Evolutionary conservation across 37 sponge, comb jelly and placozoan genomes (phyloP), one percentile per base, ranked within the genome.

Genomic region (Bolinopsis microptera): DNA sequence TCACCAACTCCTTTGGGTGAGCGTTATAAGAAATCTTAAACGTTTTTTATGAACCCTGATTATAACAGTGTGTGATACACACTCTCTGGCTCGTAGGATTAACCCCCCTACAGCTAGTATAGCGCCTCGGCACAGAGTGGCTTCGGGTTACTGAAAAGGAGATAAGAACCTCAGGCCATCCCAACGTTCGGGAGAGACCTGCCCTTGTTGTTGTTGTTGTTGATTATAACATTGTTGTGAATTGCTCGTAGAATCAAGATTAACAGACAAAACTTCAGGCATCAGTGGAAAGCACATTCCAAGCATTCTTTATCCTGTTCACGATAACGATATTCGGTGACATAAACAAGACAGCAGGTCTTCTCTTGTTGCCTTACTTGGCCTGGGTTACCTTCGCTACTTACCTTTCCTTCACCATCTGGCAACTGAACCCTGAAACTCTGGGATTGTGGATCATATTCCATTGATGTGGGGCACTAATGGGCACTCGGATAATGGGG

Each of bases 1-100:
- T 38, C 82, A 93, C 28, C 32, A 76, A 68, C 76, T 94, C 23
- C 82, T 28, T 38, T 86, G 76, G 23, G 95, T 94, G 69, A 76
- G 82, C 33, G 26, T 93, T 0, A 69, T 35, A 8, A 80, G 92
- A 94, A n/a, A n/a, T n/a, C 61, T 0, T 27, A 9, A 13, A 24
- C 88, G 24, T 9, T 36, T 21, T 22, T 83, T 13, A 67, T 0
- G 39, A 36, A 25, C 5, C 16, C 22, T 18, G 28, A 25, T 0
- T 24, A 25, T 35, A 38, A 83, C 26, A 36, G 28, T 13, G 8
- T 8, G 24, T 32, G 9, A n/a, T 92, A n/a, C n/a, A n/a, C n/a
- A n/a, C n/a, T n/a, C n/a, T n/a, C n/a, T n/a, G n/a, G n/a, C n/a
- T n/a, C n/a, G 1, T n/a, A n/a, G n/a, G n/a, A n/a, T n/a, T n/a